Evolutionary conservation across 2,113 vertebrate genomes (phyloP).

Genomic region (Murina feae): DNA sequence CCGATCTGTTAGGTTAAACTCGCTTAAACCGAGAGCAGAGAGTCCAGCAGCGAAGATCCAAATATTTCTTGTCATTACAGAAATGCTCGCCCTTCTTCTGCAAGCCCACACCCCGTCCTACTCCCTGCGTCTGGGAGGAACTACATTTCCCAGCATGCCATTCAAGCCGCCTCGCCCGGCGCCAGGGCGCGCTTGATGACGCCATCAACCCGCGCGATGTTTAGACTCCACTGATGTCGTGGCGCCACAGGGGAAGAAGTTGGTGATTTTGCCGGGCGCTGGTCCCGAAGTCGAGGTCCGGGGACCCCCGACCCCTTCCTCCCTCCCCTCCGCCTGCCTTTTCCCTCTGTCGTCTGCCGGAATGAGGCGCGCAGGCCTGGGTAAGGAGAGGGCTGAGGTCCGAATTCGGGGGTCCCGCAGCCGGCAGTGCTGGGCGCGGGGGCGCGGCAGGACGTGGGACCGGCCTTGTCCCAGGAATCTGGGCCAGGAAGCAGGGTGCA

Average conservation of each 20-base stretch:
- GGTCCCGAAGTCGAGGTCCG: not conserved
- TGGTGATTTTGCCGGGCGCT: not conserved
- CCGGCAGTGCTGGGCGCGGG: not conserved
- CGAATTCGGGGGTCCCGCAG: constrained; percentile 1
- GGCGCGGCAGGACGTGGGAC: not conserved
- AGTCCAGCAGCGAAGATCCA: rapidly evolving
- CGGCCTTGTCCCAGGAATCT: not conserved
- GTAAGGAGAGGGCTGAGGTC: constrained; percentile 58
- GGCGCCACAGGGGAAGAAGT: constrained; percentile 45
- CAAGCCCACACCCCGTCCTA: not conserved
- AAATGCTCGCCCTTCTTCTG: rapidly evolving
- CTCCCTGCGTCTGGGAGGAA: rapidly evolving
- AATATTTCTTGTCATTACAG: too few relatives aligned
- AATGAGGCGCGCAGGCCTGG: constrained; percentile 75
- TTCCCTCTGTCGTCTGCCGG: not conserved
- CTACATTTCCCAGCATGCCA: constrained; percentile 69
- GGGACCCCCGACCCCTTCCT: not conserved
- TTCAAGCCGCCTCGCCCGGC: not conserved
- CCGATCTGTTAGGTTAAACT: not conserved
- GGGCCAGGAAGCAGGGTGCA: not conserved
- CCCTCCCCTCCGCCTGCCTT: not conserved
- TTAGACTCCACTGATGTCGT: constrained; percentile 61
- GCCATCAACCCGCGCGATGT: constrained; percentile 59
- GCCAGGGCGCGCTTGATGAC: not conserved
- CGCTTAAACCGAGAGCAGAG: not conserved